A percentile compares a stretch with the other conserved stretches of the same genome.
Conservation (phyloP, 2,797 vertebrate species). For the Gambusia yucatana region DNA sequence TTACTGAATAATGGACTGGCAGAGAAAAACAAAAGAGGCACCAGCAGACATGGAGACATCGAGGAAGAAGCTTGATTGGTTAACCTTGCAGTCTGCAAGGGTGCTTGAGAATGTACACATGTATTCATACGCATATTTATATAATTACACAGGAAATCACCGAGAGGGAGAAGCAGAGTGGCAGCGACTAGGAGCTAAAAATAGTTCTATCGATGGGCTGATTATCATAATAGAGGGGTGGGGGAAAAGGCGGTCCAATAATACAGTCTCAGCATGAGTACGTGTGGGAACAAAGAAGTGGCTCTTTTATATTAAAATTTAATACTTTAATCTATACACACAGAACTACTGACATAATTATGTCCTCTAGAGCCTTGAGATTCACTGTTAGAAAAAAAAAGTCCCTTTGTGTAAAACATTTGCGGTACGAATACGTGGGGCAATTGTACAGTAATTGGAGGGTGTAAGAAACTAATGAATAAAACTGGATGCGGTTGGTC, state of each 20-base stretch:
- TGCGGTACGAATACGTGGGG: slow-evolving; percentile 8
- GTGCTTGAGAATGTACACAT: slow-evolving; percentile 30
- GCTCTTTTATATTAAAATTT: slow-evolving; percentile 33
- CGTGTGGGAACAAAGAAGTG: slow-evolving; percentile 30
- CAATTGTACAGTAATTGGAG: slow-evolving; percentile 27
- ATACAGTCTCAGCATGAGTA: slow-evolving; percentile 23
- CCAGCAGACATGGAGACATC: slow-evolving; percentile 19
- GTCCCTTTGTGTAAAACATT: slow-evolving; percentile 16
- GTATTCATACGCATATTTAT: slow-evolving; percentile 56
- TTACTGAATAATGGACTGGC: slow-evolving; percentile 69
- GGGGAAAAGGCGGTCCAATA: slow-evolving; percentile 50
- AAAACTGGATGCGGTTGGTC: slow-evolving; percentile 18
- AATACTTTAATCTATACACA: slow-evolving; percentile 33
- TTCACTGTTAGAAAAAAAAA: slow-evolving; percentile 8
- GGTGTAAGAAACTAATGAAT: slow-evolving; percentile 34
- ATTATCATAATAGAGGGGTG: slow-evolving; percentile 72
- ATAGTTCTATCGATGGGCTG: slow-evolving; percentile 64
- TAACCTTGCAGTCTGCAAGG: slow-evolving; percentile 28
- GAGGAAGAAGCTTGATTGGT: slow-evolving; percentile 13
- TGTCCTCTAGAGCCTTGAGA: slow-evolving; percentile 19
- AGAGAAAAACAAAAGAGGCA: slow-evolving; percentile 29
- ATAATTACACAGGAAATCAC: slow-evolving; percentile 68
- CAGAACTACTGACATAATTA: slow-evolving; percentile 19
- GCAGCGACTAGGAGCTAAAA: slow-evolving; percentile 63
- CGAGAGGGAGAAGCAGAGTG: slow-evolving; percentile 42